These are phyloP conservation scores for Rhynchomys soricoides DNA, from an alignment of 2,113 vertebrate genomes.

Conservation along the genomic window DNA sequence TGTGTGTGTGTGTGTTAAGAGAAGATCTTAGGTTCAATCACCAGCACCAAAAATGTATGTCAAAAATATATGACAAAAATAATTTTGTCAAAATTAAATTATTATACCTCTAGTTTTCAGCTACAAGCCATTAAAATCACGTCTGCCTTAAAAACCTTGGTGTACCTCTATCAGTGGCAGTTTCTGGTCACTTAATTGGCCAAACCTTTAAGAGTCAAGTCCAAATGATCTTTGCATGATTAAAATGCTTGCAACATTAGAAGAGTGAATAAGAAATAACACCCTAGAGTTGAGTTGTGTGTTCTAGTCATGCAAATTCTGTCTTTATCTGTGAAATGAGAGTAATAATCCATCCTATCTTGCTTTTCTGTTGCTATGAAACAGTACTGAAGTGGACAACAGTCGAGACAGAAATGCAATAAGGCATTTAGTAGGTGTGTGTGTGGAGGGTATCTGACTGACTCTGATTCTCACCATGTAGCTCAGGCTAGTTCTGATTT, in stretches of 20 bases:
- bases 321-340: constrained; percentile 12
- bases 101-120: neutral
- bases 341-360: neutral
- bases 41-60: neutral
- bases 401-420: neutral
- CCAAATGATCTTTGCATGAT: neutral
- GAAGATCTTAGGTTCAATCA: neutral
- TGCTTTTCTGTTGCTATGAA: neutral
- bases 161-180: neutral
- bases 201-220: neutral
- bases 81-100: neutral
- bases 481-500: neutral
- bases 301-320: constrained; percentile 7
- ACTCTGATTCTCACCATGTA: neutral
- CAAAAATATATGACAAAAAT: neutral
- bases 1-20: neutral
- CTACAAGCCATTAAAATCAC: neutral
- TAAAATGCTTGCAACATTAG: neutral
- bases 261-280: neutral
- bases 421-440: neutral
- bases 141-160: neutral
- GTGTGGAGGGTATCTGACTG: neutral
- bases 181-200: neutral
- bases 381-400: neutral
- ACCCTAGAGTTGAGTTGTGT: neutral